Evolutionary conservation across 1,140 invertebrate species (phyloP).

Genomic region (Rhyzopertha dominica): DNA sequence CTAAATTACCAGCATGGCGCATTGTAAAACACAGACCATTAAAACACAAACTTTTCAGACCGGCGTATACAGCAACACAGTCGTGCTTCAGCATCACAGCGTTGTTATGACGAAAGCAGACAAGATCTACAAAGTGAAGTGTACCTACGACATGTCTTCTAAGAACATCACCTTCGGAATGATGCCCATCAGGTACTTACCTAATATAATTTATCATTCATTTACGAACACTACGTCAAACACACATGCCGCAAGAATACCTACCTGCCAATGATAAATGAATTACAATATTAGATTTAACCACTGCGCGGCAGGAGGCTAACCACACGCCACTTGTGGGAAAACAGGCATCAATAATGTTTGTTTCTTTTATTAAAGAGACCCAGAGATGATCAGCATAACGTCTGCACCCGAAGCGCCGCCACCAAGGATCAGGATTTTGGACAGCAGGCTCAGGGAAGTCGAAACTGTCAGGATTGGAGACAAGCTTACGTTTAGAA

Average conservation of each 20-base stretch:
- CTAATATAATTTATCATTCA: constrained; percentile 1
- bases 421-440: constrained; percentile 85
- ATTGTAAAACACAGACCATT: too few species aligned
- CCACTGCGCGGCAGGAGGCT: too few species aligned
- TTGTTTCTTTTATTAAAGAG: constrained; percentile 51
- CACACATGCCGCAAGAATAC: constrained; percentile 6
- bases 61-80: constrained; percentile 90
- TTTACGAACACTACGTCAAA: background rate
- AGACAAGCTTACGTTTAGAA: constrained; percentile 90
- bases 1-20: too few species aligned
- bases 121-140: constrained; percentile 95
- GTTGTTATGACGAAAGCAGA: constrained; percentile 96
- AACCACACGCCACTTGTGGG: too few species aligned
- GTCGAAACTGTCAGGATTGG: constrained; percentile 92
- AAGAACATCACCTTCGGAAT: constrained; percentile 96
- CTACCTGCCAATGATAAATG: background rate
- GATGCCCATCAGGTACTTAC: constrained; percentile 81
- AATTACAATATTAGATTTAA: background rate
- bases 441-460: constrained; percentile 77
- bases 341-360: constrained; percentile 4
- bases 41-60: constrained; percentile 75
- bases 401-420: constrained; percentile 92
- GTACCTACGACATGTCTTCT: constrained; percentile 93
- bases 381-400: constrained; percentile 92
- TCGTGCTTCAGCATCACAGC: constrained; percentile 91